Percentiles rank a stretch among this genome's conserved stretches.
These are phyloP conservation scores for Lucilia sericata DNA, from an alignment of 1,140 invertebrate species.

Conservation along the genomic window DNA sequence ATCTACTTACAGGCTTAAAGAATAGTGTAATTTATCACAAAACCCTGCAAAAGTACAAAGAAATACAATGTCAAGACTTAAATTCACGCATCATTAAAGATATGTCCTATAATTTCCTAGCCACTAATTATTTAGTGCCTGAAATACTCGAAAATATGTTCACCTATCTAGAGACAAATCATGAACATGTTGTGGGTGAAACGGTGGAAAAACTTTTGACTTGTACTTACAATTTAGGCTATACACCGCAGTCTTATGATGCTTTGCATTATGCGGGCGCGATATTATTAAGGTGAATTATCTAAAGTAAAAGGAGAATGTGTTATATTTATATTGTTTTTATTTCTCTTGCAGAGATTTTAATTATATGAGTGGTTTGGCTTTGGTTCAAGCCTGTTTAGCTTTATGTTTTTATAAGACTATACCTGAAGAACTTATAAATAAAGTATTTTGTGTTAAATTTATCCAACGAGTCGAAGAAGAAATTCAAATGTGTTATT, in stretches of 20 bases:
- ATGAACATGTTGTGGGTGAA: constrained; percentile 66
- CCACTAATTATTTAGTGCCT: constrained; percentile 64
- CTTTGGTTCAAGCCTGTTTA: constrained; percentile 68
- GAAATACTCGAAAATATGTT: constrained; percentile 67
- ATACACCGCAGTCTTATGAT: constrained; percentile 63
- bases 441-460: constrained; percentile 70
- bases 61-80: constrained; percentile 56
- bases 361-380: constrained; percentile 68
- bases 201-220: constrained; percentile 69
- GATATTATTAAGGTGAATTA: constrained; percentile 55
- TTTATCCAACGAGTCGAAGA: constrained; percentile 72
- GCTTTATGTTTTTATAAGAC: constrained; percentile 69
- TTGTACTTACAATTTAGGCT: constrained; percentile 69
- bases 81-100: constrained; percentile 67
- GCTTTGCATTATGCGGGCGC: constrained; percentile 59
- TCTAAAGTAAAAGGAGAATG: background rate
- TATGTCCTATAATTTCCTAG: constrained; percentile 63
- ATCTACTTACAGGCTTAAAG: constrained; percentile 51
- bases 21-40: constrained; percentile 55
- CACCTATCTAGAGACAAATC: constrained; percentile 66
- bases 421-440: constrained; percentile 68
- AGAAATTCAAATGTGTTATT: constrained; percentile 70
- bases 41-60: constrained; percentile 55
- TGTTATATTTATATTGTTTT: background rate
- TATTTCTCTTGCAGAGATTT: constrained; percentile 66